Conservation (phyloP, 2,113 vertebrate species). For the Syrmaticus mikado region DNA sequence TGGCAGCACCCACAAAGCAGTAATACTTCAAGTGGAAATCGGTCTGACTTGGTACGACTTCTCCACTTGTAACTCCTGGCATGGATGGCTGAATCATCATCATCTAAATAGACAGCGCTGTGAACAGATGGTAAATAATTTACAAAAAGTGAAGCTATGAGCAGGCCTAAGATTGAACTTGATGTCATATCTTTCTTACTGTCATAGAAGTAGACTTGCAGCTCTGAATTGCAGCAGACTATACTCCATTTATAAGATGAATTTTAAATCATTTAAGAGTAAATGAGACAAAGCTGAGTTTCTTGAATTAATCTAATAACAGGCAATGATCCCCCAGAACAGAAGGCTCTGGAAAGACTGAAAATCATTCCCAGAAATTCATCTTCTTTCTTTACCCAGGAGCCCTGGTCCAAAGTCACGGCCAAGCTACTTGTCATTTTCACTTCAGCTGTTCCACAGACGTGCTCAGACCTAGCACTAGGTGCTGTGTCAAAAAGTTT, state of each 20-base stretch:
- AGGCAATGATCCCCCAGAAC: slow-evolving; percentile 22
- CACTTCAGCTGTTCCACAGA: slow-evolving; percentile 14
- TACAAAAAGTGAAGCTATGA: slow-evolving; percentile 39
- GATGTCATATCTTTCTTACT: slow-evolving; percentile 41
- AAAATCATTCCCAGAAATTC: slow-evolving; percentile 40
- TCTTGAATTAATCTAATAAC: slow-evolving; percentile 56
- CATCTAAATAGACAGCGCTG: slow-evolving; percentile 52
- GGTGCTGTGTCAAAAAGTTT: background rate
- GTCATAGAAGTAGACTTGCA: slow-evolving; percentile 35
- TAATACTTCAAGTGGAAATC: slow-evolving; percentile 49
- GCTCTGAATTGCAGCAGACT: slow-evolving; percentile 52
- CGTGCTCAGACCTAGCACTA: background rate
- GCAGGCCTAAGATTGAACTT: slow-evolving; percentile 55
- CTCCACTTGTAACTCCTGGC: slow-evolving; percentile 54
- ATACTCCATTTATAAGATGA: slow-evolving; percentile 46
- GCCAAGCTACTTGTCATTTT: background rate
- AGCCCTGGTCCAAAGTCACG: background rate
- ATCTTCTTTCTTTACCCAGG: slow-evolving; percentile 24
- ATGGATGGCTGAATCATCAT: slow-evolving; percentile 59
- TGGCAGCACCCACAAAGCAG: slow-evolving; percentile 42
- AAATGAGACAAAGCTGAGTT: slow-evolving; percentile 70
- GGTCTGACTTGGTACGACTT: slow-evolving; percentile 53
- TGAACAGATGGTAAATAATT: slow-evolving; percentile 73
- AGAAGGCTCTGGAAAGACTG: slow-evolving; percentile 20
- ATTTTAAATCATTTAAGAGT: slow-evolving; percentile 57